phyloP scores from a whole-genome alignment of 2,888 invertebrate species.

The Caenorhabditis sp. region DNA sequence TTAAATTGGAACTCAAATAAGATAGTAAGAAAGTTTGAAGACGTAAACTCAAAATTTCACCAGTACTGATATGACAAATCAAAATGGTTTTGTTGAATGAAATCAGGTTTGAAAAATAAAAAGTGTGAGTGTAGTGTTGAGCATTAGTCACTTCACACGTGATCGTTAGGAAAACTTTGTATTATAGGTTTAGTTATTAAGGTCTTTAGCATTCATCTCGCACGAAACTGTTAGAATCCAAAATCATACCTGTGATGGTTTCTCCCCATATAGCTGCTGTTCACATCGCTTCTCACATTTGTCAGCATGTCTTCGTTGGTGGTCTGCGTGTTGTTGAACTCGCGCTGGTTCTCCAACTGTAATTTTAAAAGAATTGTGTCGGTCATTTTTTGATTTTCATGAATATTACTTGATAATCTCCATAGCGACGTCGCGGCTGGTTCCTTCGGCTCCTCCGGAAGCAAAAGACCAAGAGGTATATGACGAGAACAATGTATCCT shows the following conservation, averaged over 20 bases:
- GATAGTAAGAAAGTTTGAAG: not conserved
- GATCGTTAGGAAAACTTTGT: constrained; percentile 35
- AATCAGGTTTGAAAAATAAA: constrained; percentile 7
- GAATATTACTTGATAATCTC: constrained; percentile 77
- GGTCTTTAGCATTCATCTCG: not conserved
- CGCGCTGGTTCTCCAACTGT: constrained; percentile 69
- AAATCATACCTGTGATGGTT: constrained; percentile 71
- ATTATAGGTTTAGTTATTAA: constrained; percentile 9
- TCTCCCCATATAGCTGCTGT: constrained; percentile 69
- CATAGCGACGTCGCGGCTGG: constrained; percentile 70
- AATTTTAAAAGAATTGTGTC: not conserved
- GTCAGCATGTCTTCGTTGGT: constrained; percentile 67
- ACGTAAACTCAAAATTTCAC: not conserved
- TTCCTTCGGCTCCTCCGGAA: constrained; percentile 75
- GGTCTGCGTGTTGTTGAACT: constrained; percentile 66
- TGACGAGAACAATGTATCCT: constrained; percentile 77
- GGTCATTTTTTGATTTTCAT: too few relatives aligned
- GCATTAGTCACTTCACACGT: constrained; percentile 60
- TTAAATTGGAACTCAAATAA: constrained; percentile 5
- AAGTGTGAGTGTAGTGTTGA: constrained; percentile 32
- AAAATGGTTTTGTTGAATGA: constrained; percentile 10
- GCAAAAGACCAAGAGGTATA: constrained; percentile 75
- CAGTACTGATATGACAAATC: not conserved
- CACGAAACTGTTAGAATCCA: not conserved
- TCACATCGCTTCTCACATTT: constrained; percentile 65